Evolutionary conservation across 2,113 vertebrate genomes (phyloP), one percentile per base, ranked within the genome.

Genomic region (Erythrocebus patas): DNA sequence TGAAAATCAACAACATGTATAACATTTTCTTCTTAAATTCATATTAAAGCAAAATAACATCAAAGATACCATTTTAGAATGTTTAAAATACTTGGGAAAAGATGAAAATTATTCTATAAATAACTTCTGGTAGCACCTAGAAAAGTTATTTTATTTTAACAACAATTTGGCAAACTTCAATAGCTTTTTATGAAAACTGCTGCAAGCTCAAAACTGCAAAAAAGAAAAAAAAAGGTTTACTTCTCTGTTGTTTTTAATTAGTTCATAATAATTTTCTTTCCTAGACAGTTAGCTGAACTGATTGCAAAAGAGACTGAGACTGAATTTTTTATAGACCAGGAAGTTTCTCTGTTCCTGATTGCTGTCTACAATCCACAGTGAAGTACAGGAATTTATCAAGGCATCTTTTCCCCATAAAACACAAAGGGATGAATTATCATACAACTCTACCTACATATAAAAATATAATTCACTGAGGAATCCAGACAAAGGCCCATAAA

Each of bases 231-330:
- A 89, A 93, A 89, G n/a, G 50, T 64, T 43, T 75, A 80, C 32
- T 57, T 95, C n/a, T 57, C 8, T 95, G 13, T 93, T 83, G 45
- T 93, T 95, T 96, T 66, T 80, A 96, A 92, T 90, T 88, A 45
- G 84, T 61, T 96, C n/a, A 14, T 79, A 92, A 95, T 96, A 96
- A 96, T 93, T 96, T 76, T 95, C 27, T 91, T 32, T 35, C 38
- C 57, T 84, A 79, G 38, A 57, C n/a, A 93, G 43, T 27, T 75
- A 76, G 57, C 16, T 94, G 38, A 95, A 52, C 11, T 90, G 59
- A 59, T 68, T n/a, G 25, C 76, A 78, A 91, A 84, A 57, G 38
- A 84, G 40, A 95, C 43, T 52, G 6, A 79, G 25, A 45, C 45
- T 92, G 32, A 96, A 72, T 80, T 94, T 83, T 78, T 92, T 85